phyloP scores from a whole-genome alignment of 1,140 invertebrate species.

The Drosophila ercepeae region DNA sequence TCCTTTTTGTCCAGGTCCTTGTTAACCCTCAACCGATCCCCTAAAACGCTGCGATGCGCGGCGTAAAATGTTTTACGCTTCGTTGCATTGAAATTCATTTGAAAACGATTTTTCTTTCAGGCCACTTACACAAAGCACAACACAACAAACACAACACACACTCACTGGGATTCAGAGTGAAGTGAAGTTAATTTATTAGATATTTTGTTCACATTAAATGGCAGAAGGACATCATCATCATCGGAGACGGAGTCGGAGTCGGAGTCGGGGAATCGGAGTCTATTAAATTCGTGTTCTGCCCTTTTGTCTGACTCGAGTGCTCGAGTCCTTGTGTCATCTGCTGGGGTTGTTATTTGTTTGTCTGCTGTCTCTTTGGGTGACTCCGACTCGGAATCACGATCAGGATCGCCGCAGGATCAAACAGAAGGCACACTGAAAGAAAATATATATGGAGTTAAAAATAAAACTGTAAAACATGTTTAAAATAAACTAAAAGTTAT shows the following conservation, averaged over 20 bases:
- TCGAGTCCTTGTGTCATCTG: conserved; percentile 31
- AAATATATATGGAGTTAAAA: too few relatives aligned
- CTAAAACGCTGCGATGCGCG: conserved; percentile 37
- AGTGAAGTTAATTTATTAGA: conserved; percentile 83
- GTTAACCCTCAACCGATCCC: conserved; percentile 34
- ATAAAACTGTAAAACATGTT: too few relatives aligned
- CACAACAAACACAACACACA: conserved; percentile 27
- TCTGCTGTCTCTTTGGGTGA: conserved; percentile 31
- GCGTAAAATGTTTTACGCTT: conserved; percentile 82
- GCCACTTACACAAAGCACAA: conserved; percentile 76
- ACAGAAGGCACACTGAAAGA: conserved; percentile 15
- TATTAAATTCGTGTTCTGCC: conserved; percentile 78
- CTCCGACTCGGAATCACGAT: conserved; percentile 58
- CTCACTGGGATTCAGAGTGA: conserved; percentile 35
- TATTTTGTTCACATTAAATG: conserved; percentile 80
- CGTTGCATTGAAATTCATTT: conserved; percentile 83
- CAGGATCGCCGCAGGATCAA: conserved; percentile 43
- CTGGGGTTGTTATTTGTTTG: conserved; percentile 78
- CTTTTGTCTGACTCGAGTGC: conserved; percentile 72
- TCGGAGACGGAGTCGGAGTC: conserved; percentile 22
- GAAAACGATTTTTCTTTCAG: conserved; percentile 80
- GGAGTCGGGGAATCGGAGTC: conserved; percentile 56
- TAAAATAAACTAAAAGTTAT: too few relatives aligned
- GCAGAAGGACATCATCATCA: conserved; percentile 79
- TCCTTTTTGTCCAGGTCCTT: conserved; percentile 66